phyloP scores from a whole-genome alignment of 2,888 invertebrate genomes.

The Mythimna loreyi region DNA sequence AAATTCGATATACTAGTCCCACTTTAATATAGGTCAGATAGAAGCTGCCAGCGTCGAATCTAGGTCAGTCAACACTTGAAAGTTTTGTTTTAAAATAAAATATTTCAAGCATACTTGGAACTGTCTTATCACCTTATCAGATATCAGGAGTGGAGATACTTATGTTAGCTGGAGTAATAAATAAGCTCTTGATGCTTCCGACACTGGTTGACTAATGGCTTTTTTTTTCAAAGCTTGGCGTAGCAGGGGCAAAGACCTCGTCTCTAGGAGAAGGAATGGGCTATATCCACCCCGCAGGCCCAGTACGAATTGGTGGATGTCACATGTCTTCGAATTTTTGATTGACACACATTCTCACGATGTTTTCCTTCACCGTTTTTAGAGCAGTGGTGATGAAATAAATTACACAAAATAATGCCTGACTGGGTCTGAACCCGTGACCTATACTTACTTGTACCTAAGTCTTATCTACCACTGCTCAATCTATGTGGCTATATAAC shows the following conservation, averaged over 20 bases:
- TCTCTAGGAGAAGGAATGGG: no score
- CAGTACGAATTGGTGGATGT: no score
- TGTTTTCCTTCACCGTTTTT: no score
- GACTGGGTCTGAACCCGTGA: no score
- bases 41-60: not conserved
- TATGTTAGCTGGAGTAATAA: not conserved
- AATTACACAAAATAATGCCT: no score
- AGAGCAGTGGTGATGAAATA: no score
- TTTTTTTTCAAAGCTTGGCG: no score
- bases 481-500: not conserved
- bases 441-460: not conserved
- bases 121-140: constrained; percentile 12
- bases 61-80: constrained; percentile 15
- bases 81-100: constrained; percentile 24
- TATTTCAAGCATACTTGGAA: constrained; percentile 2
- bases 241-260: no score
- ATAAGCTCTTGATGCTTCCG: not conserved
- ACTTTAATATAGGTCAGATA: constrained; percentile 21
- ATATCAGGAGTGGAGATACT: not conserved
- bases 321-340: no score
- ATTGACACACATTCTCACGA: no score
- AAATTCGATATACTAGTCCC: not conserved
- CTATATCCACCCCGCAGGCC: no score
- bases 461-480: not conserved
- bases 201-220: no score